phyloP scores from a whole-genome alignment of 2,113 vertebrate genomes.

The Monarcha castaneiventris region DNA sequence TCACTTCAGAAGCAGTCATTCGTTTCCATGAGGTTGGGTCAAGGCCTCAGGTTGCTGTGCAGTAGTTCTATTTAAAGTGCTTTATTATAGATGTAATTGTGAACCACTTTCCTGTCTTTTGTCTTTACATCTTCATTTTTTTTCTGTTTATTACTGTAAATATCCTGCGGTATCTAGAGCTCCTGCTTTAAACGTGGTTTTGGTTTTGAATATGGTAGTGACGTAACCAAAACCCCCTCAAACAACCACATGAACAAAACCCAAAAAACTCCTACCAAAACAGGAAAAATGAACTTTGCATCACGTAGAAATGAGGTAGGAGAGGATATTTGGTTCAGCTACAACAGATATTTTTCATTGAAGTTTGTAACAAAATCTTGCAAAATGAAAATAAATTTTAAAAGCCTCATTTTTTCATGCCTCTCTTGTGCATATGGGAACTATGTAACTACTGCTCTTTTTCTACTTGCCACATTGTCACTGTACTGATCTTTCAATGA shows the following conservation, averaged over 20 bases:
- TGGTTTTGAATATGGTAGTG: background rate
- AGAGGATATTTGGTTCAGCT: background rate
- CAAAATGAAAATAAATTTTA: background rate
- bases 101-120: background rate
- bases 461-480: background rate
- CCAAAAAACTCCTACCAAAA: background rate
- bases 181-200: background rate
- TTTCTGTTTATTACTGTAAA: background rate
- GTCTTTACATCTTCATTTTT: background rate
- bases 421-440: background rate
- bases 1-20: background rate
- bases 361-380: background rate
- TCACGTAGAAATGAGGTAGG: background rate
- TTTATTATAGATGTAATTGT: background rate
- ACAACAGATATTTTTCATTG: background rate
- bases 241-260: background rate
- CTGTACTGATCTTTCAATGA: background rate
- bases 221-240: rapidly evolving
- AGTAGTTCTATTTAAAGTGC: background rate
- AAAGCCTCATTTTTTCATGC: background rate
- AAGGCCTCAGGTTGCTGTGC: background rate
- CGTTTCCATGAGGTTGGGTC: background rate
- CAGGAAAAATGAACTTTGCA: background rate
- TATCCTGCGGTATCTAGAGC: background rate
- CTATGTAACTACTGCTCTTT: background rate